Evolutionary conservation across 2,888 invertebrate genomes (phyloP), one percentile per base, ranked within the genome.

Genomic region (Oscheius sp.): DNA sequence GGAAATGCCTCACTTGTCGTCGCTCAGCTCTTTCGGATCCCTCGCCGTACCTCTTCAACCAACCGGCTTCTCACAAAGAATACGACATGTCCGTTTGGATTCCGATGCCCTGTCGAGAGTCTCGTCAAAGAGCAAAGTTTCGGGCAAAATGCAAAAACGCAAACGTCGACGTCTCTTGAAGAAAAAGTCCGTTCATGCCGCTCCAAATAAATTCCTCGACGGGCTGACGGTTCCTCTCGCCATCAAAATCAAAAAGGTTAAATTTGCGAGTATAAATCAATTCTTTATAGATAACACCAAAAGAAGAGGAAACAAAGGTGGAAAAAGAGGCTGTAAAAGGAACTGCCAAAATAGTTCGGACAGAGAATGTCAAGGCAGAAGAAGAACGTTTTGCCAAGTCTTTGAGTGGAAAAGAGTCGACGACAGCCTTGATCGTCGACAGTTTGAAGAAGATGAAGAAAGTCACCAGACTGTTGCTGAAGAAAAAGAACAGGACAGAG

Each of bases 401-500:
- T 25, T 21, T 66, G 66, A 52, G 25, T 9, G 49, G 25, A 2
- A 46, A 27, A 1, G 18, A 21, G 5, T 1, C 66, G 2, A 52
- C 66, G 1, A 52, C 35, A 9, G 52, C 46, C 16, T 29, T 66
- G 9, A 49, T 66, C 1, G 52, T 66, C 5, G 66, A 49, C 18
- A 66, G 66, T 49, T 21, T 66, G 27, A 49, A 35, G 52, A 66
- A 66, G 16, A 66, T 66, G 52, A 66, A 66, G 52, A 23, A 35
- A 27, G 35, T 29, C 13, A 49, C 29, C 6, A 41, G 63, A n/a
- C 43, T 63, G 9, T 21, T 63, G 21, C 45, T 63, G 45, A 63
- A 43, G 25, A 63, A 63, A 23, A 66, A 29, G n/a, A 2, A 46
- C 12, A 2, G n/a, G 18, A n/a, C 2, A 35, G 41, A 18, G 16